Evolutionary conservation across 2,113 vertebrate genomes (phyloP), one percentile per base, ranked within the genome.

Genomic region (Elaphurus davidianus): DNA sequence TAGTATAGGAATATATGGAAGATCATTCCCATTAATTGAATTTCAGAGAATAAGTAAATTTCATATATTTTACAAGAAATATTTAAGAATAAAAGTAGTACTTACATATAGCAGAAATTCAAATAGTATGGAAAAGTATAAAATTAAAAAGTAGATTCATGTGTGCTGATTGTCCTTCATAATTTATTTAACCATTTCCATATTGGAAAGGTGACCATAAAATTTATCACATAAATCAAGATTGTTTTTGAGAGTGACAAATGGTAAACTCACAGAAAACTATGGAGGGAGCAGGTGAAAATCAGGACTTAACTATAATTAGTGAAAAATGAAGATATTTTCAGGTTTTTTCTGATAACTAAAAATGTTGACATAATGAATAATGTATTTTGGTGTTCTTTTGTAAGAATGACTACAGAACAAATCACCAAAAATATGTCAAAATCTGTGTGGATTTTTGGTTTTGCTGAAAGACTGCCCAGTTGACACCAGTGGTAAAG

Each of bases 381-480:
- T 71, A 84, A 84, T 84, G n/a, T 91, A 85, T 62, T 14, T 40
- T 78, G 11, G 36, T 15, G 5, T 74, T 62, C 23, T 83, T 90
- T 87, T 76, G 55, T 59, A 92, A 55, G 25, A 90, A 92, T 62
- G 17, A 50, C 83, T 94, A 50, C 14, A 43, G 28, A 59, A 28
- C 33, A 16, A 96, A 43, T 79, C n/a, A 87, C 55, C 71, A 87
- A 86, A 97, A 76, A 45, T 43, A 54, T 76, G n/a, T 92, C n/a
- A 94, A 92, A 81, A 90, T 97, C 36, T 84, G 36, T 43, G 55
- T 94, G 33, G 62, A 71, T 23, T 92, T 95, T 96, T 90, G 33
- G 21, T 27, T 97, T 87, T 96, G 23, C 64, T 87, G 55, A 12
- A 64, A n/a, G 14, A 36, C 64, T 71, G 36, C 19, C 64, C 17